These are phyloP conservation scores for Acanthochromis polyacanthus DNA, from an alignment of 2,113 vertebrate species.

Conservation along the genomic window DNA sequence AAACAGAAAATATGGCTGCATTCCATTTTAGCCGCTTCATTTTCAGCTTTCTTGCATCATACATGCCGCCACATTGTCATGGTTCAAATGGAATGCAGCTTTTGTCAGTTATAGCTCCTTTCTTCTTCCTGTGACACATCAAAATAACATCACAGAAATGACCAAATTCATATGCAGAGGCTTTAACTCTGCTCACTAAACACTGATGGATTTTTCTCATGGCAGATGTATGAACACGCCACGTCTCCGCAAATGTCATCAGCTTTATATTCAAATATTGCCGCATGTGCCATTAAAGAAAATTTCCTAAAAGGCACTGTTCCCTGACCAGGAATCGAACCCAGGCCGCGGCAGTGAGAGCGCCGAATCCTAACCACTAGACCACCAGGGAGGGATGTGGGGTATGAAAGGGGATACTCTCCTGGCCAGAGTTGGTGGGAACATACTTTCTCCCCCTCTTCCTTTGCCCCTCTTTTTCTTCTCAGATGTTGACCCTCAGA, in stretches of 20 bases:
- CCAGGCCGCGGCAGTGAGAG: conserved; percentile 69
- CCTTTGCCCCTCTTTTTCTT: background rate
- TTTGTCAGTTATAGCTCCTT: too few species aligned
- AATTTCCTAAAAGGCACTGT: conserved; percentile 13
- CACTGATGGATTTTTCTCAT: too few species aligned
- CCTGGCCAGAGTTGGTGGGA: fast-evolving
- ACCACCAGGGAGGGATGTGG: conserved; percentile 63
- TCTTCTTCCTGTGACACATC: too few species aligned
- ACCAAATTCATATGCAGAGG: too few species aligned
- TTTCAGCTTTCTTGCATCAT: background rate
- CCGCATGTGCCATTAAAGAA: background rate
- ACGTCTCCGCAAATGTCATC: too few species aligned
- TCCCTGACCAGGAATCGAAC: conserved; percentile 78
- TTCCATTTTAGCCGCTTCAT: background rate
- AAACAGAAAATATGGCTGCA: background rate
- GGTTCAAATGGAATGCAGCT: background rate
- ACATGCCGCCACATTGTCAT: background rate
- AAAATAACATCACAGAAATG: too few species aligned
- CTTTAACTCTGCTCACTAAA: too few species aligned
- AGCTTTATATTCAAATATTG: too few species aligned
- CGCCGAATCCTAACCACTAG: conserved; percentile 81
- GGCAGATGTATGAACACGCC: too few species aligned
- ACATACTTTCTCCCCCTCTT: background rate
- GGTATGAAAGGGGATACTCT: fast-evolving
- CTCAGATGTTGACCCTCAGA: background rate